Evolutionary conservation across 2,888 invertebrate genomes (phyloP).

Genomic region (Pseudoips prasinana): DNA sequence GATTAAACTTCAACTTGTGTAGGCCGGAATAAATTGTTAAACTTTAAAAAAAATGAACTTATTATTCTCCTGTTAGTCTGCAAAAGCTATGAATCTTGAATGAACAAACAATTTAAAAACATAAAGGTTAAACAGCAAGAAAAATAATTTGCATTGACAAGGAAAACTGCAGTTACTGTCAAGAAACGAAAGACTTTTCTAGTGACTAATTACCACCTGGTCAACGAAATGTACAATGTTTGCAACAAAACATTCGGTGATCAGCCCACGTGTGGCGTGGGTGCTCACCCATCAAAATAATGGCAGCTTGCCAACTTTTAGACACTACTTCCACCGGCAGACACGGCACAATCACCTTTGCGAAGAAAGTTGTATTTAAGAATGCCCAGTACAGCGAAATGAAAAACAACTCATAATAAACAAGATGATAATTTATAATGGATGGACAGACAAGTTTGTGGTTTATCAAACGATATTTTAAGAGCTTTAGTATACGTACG

Average conservation of each 20-base stretch:
- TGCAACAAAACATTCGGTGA: slow-evolving; percentile 63
- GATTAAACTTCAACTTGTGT: slow-evolving; percentile 36
- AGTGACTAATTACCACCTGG: slow-evolving; percentile 45
- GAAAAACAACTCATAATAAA: slow-evolving; percentile 30
- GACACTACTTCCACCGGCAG: slow-evolving; percentile 46
- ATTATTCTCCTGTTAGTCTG: too few relatives aligned
- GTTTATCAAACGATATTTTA: slow-evolving; percentile 1
- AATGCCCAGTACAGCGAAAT: slow-evolving; percentile 38
- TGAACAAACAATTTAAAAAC: too few relatives aligned
- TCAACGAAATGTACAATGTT: slow-evolving; percentile 41
- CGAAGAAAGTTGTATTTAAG: slow-evolving; percentile 57
- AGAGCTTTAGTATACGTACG: too few relatives aligned
- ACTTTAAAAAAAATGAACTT: too few relatives aligned
- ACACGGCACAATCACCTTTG: slow-evolving; percentile 73
- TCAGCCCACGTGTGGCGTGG: slow-evolving; percentile 52
- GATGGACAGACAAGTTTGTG: slow-evolving; percentile 18
- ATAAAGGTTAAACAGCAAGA: too few relatives aligned
- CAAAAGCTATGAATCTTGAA: too few relatives aligned
- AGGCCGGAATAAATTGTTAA: too few relatives aligned
- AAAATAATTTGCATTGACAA: slow-evolving; percentile 7
- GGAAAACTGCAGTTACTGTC: slow-evolving; percentile 14
- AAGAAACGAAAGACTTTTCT: slow-evolving; percentile 27
- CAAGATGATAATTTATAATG: slow-evolving; percentile 14
- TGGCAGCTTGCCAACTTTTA: slow-evolving; percentile 70
- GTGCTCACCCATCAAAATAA: slow-evolving; percentile 74